These are phyloP conservation scores for Epirrita christyi DNA, from an alignment of 2,888 invertebrate genomes.

Conservation along the genomic window DNA sequence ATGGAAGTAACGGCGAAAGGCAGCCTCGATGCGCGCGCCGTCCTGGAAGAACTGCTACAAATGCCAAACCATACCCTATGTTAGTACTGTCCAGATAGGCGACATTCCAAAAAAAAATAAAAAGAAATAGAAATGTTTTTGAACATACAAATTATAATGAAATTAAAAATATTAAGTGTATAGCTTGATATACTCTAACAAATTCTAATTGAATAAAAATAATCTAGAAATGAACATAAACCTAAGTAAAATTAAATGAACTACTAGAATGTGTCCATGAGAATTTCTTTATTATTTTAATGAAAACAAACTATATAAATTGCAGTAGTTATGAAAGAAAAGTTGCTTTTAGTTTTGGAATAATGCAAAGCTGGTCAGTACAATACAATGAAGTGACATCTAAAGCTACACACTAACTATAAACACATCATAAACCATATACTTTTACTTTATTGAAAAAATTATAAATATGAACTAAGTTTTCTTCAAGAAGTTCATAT, in stretches of 20 bases:
- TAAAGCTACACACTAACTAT: slow-evolving; percentile 2
- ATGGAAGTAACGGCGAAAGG: slow-evolving; percentile 96
- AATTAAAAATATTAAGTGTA: too few relatives aligned
- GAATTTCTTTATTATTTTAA: background rate
- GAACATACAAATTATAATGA: too few relatives aligned
- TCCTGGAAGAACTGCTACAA: slow-evolving; percentile 95
- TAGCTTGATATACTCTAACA: too few relatives aligned
- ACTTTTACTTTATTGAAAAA: too few relatives aligned
- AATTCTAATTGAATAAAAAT: too few relatives aligned
- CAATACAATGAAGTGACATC: slow-evolving; percentile 6
- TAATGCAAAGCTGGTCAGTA: slow-evolving; percentile 45
- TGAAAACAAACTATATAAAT: slow-evolving; percentile 1
- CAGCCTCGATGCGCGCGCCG: slow-evolving; percentile 97
- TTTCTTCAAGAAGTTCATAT: too few relatives aligned
- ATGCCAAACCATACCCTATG: slow-evolving; percentile 54
- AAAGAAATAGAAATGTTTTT: too few relatives aligned
- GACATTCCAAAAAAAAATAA: slow-evolving; percentile 2
- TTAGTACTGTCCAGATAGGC: slow-evolving; percentile 57
- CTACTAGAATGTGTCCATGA: too few relatives aligned
- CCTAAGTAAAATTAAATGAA: too few relatives aligned
- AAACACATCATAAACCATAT: background rate
- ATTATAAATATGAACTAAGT: too few relatives aligned
- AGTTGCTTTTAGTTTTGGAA: slow-evolving; percentile 19
- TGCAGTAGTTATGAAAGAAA: background rate
- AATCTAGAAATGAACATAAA: too few relatives aligned